Base-by-base conservation (phyloP, 2,888 invertebrate species). In the Agrotis segetum region DNA sequence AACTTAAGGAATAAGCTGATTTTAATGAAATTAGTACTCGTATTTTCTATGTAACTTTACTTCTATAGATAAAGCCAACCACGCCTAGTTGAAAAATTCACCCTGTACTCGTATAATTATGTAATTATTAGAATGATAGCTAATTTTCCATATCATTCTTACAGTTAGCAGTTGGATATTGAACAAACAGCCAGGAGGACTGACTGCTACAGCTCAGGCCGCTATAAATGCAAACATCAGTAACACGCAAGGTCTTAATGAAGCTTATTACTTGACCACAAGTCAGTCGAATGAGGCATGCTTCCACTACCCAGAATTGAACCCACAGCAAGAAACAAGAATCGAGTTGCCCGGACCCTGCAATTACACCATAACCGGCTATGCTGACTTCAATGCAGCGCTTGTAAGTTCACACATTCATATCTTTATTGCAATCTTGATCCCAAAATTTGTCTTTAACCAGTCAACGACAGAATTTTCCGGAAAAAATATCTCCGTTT, bases 161-260 rank as follows among this genome's bases (percentile, higher is more conserved):
- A 14, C 87, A 96, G 96, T 96, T 0, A 85, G 87, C 81, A 96
- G 96, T 78, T 96, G 95, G 96, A 93, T 93, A 67, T 83, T 95
- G 0, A 93, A 95, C 67, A 89, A 93, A 81, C 80, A 2, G 61
- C 73, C 0, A 90, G 89, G 3, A n/a, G 2, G 46, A 62, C 67
- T 0, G 91, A 92, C 29, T 88, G 92, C 1, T 40, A 9, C 1
- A 40, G 9, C 40, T 40, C 9, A 58, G 73, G 0, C 1, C 16
- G 50, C 16, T 24, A 44, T 72, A 44, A 0, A 0, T 24, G 11
- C 17, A 14, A 73, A 21, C 3, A 5, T 34, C 1, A 40, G 11
- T 40, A 11, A 9, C 9, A 40, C 40, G 11, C 40, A 40, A 40
- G 73, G 46, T 5, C 72, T 72, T 1, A 0, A 0, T 1, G 1